Conservation (phyloP, 2,888 invertebrate genomes). For the Hetaerina titia region DNA sequence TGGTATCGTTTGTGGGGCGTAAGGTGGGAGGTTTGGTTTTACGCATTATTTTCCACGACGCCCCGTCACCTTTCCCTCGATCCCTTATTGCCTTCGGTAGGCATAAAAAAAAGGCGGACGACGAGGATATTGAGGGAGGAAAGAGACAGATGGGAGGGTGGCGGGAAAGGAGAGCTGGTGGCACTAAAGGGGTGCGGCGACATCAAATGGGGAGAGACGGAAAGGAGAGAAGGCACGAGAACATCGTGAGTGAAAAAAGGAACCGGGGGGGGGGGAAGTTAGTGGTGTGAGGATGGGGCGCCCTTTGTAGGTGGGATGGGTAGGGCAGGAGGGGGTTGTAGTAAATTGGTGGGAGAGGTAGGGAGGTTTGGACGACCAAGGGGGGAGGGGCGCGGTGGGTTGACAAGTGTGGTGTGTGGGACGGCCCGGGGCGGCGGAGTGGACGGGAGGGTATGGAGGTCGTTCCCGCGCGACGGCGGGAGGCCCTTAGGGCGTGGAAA, state of each 20-base stretch:
- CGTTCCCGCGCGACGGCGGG: background rate
- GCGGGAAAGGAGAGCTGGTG: background rate
- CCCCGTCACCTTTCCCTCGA: background rate
- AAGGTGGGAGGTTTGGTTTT: background rate
- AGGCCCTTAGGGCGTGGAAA: slow-evolving; percentile 37
- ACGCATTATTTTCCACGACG: background rate
- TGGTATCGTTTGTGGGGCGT: background rate
- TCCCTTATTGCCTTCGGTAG: slow-evolving; percentile 1
- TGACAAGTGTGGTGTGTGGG: background rate
- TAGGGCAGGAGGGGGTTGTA: background rate
- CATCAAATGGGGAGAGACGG: slow-evolving; percentile 2
- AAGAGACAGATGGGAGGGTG: background rate
- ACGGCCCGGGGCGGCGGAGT: background rate
- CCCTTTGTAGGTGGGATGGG: background rate
- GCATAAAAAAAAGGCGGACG: too few species aligned
- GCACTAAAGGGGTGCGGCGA: slow-evolving; percentile 35
- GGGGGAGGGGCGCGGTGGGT: background rate
- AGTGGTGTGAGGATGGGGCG: background rate
- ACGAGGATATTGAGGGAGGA: background rate
- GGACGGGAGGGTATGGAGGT: background rate
- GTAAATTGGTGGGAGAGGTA: background rate
- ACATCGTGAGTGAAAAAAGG: background rate
- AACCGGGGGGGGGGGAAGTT: background rate
- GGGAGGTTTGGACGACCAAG: background rate
- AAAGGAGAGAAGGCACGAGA: background rate